phyloP scores from a whole-genome alignment of 2,888 invertebrate species.

The Plusia festucae region DNA sequence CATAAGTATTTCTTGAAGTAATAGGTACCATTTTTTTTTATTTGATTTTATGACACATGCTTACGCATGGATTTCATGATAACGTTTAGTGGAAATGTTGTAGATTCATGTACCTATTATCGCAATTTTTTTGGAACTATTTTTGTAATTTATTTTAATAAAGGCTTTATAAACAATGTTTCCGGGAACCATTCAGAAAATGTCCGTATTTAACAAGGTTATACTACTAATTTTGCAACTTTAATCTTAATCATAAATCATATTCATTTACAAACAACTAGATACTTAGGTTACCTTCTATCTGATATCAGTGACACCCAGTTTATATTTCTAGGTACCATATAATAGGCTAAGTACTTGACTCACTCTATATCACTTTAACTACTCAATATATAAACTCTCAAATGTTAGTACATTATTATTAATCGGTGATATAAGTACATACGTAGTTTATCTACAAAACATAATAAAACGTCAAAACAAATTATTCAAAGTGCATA shows the following conservation, averaged over 20 bases:
- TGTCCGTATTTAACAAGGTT: background rate
- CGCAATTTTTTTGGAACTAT: too few relatives aligned
- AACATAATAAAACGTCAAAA: background rate
- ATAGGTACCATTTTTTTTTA: background rate
- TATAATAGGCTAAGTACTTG: background rate
- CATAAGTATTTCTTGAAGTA: background rate
- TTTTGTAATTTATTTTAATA: background rate
- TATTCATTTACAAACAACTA: background rate
- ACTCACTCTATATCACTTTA: background rate
- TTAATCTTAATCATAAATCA: background rate
- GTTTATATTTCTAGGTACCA: slow-evolving; percentile 2
- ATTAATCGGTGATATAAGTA: background rate
- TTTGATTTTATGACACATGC: background rate
- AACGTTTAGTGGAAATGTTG: background rate
- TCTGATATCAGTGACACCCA: background rate
- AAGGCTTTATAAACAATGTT: too few relatives aligned
- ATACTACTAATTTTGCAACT: background rate
- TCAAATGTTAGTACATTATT: background rate
- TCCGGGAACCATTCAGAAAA: too few relatives aligned
- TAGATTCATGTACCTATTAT: background rate
- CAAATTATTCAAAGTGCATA: background rate
- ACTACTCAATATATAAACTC: background rate
- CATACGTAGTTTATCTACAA: background rate
- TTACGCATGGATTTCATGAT: background rate
- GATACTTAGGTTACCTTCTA: background rate